Evolutionary conservation across 2,797 vertebrate genomes (phyloP), one percentile per base, ranked within the genome.

Genomic region (Argya squamiceps): DNA sequence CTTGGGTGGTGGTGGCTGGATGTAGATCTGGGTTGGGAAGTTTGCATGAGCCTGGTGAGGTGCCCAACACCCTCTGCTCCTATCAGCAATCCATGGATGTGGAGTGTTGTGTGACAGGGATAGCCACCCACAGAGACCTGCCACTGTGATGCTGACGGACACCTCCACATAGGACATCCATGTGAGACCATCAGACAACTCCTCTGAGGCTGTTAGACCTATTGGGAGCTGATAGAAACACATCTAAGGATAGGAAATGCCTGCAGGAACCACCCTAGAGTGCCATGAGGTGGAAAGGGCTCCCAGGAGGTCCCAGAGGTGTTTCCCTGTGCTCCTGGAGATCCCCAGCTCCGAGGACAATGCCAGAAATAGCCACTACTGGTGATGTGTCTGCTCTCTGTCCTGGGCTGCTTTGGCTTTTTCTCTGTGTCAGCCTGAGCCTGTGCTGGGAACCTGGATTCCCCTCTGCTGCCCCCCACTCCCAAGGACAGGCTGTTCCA

Each of bases 51-150:
- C 17, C 21, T 8, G 7, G 0, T 10, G 15, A 75, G 19, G 20
- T 68, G n/a, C 39, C 52, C 77, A 43, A 1, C 19, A 43, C 17
- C 21, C 11, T 69, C 62, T 41, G 56, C n/a, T 73, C 24, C 78
- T 46, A 6, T 30, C 70, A 79, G 70, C 0, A 0, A 43, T 43
- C 78, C 21, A 1, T 27, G 44, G 71, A 56, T 0, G 0, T 46
- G 36, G 84, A 87, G 53, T 2, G 1, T 14, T 0, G 0, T 34
- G 50, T 58, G 67, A 53, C 1, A 12, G 60, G 69, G 83, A 24
- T 0, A 0, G 29, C 34, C 14, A 2, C 44, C 36, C 44, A 11
- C 2, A n/a, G 71, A 29, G 30, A 68, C 15, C 24, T 0, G 0
- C 47, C 59, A 15, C 52, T 11, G 69, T 7, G 11, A 62, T 39